phyloP scores from a whole-genome alignment of 2,888 invertebrate species.

The Tridacna crocea region DNA sequence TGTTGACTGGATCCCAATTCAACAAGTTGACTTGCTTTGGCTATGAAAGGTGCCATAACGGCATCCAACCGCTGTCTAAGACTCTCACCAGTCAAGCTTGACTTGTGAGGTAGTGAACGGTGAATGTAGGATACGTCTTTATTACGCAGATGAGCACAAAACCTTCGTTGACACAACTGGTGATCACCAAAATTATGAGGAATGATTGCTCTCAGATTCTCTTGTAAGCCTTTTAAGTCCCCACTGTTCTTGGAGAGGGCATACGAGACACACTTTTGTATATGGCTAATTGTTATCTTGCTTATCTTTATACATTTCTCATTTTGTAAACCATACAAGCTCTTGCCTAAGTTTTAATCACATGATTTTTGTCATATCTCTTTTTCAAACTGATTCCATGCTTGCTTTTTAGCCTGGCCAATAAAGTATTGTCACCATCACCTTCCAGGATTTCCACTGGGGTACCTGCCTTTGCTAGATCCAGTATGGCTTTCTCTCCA shows the following conservation, averaged over 20 bases:
- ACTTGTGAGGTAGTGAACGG: constrained; percentile 1
- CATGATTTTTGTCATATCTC: constrained; percentile 34
- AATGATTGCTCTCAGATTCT: neutral
- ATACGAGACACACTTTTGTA: neutral
- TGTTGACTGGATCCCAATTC: neutral
- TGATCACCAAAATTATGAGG: constrained; percentile 13
- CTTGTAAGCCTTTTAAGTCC: neutral
- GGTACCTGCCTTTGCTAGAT: constrained; percentile 32
- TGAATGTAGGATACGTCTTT: neutral
- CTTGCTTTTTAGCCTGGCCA: constrained; percentile 23
- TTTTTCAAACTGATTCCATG: constrained; percentile 17
- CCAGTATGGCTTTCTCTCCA: constrained; percentile 23
- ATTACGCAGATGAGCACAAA: constrained; percentile 1
- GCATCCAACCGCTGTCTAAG: neutral
- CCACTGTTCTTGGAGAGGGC: neutral
- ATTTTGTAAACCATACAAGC: neutral
- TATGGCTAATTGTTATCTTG: neutral
- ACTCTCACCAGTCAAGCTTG: neutral
- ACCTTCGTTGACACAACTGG: neutral
- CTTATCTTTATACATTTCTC: too few relatives aligned
- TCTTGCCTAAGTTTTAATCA: constrained; percentile 3
- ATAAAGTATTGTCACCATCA: constrained; percentile 35
- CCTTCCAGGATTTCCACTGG: constrained; percentile 32
- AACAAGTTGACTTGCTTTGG: neutral
- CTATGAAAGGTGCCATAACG: neutral